Base-by-base conservation (phyloP, 2,113 vertebrate genomes). In the Muntiacus reevesi region DNA sequence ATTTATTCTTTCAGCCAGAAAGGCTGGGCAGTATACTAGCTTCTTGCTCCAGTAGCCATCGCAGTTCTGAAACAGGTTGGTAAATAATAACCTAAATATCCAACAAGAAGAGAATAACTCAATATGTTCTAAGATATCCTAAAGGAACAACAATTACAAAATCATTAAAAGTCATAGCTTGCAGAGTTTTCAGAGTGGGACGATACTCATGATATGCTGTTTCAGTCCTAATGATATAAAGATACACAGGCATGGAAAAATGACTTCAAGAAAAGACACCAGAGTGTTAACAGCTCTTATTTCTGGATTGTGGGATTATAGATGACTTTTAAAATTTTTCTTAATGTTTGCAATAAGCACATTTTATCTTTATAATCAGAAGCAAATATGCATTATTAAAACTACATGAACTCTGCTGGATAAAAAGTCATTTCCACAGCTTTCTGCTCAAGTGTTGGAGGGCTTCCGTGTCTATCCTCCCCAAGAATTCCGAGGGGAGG, bases 311-410 rank as follows among this genome's bases (percentile, higher is more conserved):
- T 64, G 74, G 85, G 76, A 89, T 97, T 93, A 76, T 74, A 93
- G 59, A 96, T 40, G 67, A 83, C 47, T 95, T 97, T 83, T 27
- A 13, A 86, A 45, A 21, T 67, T 78, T 91, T 71, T 95, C 84
- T 97, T 84, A 93, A 89, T 88, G 81, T 91, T 97, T 12, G 16
- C 50, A 93, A 96, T 89, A 91, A 96, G 71, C n/a, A 84, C 87
- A 30, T 74, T 96, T 95, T 93, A 91, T 82, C 81, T 98, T 79
- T 94, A 87, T 91, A 97, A 84, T 95, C 84, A 83, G 89, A 87
- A 97, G 96, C 78, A 93, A 96, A 93, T 89, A 87, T 43, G 57
- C 91, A 89, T 94, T 95, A 89, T 97, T 98, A 96, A 89, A 93
- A 67, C 11, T 47, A 93, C 95, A 60, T 89, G 94, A 97, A 55